A percentile compares a stretch with the other conserved stretches of the same genome.
Conservation (phyloP, 2,113 vertebrate species). For the Cyanocitta stelleri region DNA sequence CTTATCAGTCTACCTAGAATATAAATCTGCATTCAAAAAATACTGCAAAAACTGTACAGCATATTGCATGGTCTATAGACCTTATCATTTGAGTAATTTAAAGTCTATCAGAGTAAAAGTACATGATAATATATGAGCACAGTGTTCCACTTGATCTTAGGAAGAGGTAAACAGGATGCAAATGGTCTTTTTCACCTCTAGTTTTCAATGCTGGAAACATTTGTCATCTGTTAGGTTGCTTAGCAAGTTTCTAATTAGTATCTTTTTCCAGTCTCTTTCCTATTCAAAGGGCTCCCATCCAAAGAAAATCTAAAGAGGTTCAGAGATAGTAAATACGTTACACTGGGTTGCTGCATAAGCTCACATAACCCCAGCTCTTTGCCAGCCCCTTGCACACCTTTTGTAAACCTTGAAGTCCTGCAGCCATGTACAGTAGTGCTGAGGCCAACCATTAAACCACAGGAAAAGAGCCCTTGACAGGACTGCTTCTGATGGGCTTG, state of each 20-base stretch:
- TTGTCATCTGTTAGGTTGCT: not conserved
- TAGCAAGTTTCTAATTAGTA: not conserved
- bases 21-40: constrained; percentile 8
- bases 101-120: constrained; percentile 1
- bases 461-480: not conserved
- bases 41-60: not conserved
- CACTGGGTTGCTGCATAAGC: not conserved
- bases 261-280: not conserved
- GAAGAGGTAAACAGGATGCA: not conserved
- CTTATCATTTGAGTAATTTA: constrained; percentile 24
- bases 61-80: not conserved
- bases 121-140: not conserved
- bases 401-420: not conserved
- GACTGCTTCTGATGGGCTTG: not conserved
- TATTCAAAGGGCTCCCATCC: not conserved
- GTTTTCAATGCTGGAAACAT: not conserved
- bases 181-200: constrained; percentile 9
- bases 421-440: accelerated
- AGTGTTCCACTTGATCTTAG: not conserved
- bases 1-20: constrained; percentile 6
- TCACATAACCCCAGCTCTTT: not conserved
- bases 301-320: not conserved
- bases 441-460: not conserved
- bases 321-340: not conserved
- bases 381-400: accelerated